A percentile compares a stretch with the other conserved stretches of the same genome.
phyloP scores from a whole-genome alignment of 2,113 vertebrate species.

The Anoura caudifer region DNA sequence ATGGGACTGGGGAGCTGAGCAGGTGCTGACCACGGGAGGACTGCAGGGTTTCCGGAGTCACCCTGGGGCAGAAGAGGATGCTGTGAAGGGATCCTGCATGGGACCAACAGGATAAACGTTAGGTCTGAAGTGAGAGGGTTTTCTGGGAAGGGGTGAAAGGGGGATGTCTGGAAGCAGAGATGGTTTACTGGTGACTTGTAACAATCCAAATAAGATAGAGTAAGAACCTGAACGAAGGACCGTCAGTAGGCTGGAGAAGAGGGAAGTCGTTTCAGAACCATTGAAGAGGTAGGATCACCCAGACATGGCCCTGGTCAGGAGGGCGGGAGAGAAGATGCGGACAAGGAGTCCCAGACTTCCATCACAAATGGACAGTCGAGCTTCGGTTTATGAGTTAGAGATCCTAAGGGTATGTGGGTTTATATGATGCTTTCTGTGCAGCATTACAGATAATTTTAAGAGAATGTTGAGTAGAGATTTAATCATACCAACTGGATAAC shows the following conservation, averaged over 20 bases:
- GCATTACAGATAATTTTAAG: conserved; percentile 15
- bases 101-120: neutral
- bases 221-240: neutral
- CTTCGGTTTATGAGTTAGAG: neutral
- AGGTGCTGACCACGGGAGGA: too few relatives aligned
- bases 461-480: neutral
- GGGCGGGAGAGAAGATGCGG: neutral
- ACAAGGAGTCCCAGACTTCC: neutral
- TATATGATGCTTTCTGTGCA: neutral
- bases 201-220: neutral
- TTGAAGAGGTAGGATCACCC: neutral
- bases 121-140: neutral
- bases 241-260: neutral
- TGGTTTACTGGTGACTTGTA: neutral
- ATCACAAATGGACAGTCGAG: neutral
- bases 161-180: neutral
- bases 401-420: neutral
- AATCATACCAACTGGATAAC: neutral
- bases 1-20: neutral
- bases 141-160: neutral
- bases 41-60: neutral
- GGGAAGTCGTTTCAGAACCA: neutral
- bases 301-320: neutral
- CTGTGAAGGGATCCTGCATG: neutral
- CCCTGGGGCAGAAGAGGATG: neutral